These are phyloP conservation scores for Gymnogyps californianus DNA, from an alignment of 2,113 vertebrate genomes.

Conservation along the genomic window DNA sequence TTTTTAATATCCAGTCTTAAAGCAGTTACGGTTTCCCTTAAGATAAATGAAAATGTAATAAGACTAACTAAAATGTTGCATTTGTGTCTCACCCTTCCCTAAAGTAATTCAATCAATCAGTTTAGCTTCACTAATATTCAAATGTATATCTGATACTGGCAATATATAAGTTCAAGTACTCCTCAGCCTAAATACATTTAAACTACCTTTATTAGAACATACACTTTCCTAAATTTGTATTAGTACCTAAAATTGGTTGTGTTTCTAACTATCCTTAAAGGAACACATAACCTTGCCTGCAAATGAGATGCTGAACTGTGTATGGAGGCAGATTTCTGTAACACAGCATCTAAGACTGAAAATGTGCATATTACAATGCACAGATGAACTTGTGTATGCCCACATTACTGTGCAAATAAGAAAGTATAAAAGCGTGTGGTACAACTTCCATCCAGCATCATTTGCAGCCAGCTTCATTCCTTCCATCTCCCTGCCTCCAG, in stretches of 20 bases:
- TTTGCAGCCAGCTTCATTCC: not conserved
- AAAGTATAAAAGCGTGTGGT: not conserved
- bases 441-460: not conserved
- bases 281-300: conserved; percentile 10
- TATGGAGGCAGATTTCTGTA: not conserved
- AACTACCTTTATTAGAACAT: conserved; percentile 44
- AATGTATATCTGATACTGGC: conserved; percentile 25
- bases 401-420: not conserved
- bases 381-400: not conserved
- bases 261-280: conserved; percentile 39
- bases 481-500: not conserved
- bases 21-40: conserved; percentile 38
- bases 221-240: conserved; percentile 39
- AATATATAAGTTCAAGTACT: conserved; percentile 54
- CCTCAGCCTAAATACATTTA: conserved; percentile 36
- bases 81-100: conserved; percentile 41
- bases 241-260: conserved; percentile 29
- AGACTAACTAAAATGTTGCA: conserved; percentile 57
- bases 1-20: conserved; percentile 36
- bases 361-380: not conserved
- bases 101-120: conserved; percentile 65
- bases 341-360: not conserved
- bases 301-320: conserved; percentile 7
- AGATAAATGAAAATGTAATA: conserved; percentile 53
- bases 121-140: conserved; percentile 67